Conservation (phyloP, 2,113 vertebrate species). For the Hemibagrus wyckioides region DNA sequence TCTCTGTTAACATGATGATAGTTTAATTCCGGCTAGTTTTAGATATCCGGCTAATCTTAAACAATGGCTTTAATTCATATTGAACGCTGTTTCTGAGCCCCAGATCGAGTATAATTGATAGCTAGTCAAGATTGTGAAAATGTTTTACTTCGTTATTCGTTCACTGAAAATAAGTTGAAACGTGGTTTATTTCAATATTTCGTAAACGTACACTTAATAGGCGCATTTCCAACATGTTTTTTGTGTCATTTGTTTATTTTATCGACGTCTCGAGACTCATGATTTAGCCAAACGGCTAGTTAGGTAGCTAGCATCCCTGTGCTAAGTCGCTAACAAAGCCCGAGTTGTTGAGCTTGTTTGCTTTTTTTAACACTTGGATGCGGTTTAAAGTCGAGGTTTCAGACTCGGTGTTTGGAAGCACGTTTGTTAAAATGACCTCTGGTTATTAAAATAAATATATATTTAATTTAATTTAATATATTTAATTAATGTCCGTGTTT, state of each 20-base stretch:
- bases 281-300: background rate
- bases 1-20: background rate
- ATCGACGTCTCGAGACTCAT: background rate
- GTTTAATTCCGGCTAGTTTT: background rate
- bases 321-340: slow-evolving; percentile 29
- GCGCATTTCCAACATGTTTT: background rate
- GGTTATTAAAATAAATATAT: background rate
- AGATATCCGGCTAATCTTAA: background rate
- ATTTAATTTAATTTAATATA: too few species aligned
- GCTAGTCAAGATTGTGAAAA: background rate
- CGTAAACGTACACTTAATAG: too few species aligned
- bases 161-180: background rate
- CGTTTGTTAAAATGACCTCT: too few species aligned
- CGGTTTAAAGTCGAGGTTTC: background rate
- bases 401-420: background rate
- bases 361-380: background rate
- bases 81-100: background rate
- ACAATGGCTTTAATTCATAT: background rate
- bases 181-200: background rate
- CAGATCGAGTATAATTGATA: background rate
- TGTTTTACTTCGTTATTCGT: background rate
- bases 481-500: background rate
- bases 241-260: background rate
- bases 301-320: slow-evolving; percentile 42
- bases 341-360: slow-evolving; percentile 20